phyloP scores from a whole-genome alignment of 2,113 vertebrate genomes.

The Ailurus styani region DNA sequence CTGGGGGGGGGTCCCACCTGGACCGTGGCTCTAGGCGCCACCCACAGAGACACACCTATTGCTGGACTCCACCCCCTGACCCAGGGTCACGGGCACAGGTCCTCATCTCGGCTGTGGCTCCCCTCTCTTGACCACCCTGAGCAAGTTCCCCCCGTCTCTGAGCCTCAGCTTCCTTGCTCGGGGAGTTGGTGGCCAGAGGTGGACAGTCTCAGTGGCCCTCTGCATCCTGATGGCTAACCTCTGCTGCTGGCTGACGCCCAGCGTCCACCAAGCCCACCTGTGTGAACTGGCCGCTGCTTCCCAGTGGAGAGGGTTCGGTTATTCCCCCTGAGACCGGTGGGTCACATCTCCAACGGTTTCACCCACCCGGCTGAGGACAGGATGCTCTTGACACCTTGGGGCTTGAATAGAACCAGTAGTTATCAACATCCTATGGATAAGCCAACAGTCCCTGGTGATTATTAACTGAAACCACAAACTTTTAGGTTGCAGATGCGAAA shows the following conservation, averaged over 20 bases:
- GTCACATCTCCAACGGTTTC: neutral
- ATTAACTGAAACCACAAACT: neutral
- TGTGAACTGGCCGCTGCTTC: rapidly evolving
- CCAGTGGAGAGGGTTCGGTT: neutral
- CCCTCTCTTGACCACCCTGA: neutral
- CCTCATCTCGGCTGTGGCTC: neutral
- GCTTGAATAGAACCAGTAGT: neutral
- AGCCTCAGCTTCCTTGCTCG: neutral
- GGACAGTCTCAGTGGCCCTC: neutral
- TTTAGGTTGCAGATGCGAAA: neutral
- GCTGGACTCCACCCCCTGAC: neutral
- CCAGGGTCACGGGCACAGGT: no score
- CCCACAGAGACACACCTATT: neutral
- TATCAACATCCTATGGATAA: neutral
- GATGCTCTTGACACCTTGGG: no score
- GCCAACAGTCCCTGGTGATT: neutral
- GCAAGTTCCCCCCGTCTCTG: neutral
- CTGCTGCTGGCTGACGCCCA: neutral
- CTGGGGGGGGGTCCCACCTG: neutral
- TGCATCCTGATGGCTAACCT: neutral
- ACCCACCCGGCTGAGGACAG: neutral
- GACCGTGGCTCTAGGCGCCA: rapidly evolving
- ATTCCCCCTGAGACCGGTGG: rapidly evolving
- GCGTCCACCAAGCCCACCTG: no score
- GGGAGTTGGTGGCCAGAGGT: neutral